Evolutionary conservation across 2,797 vertebrate species (phyloP).

Genomic region (Cyclopterus lumpus): DNA sequence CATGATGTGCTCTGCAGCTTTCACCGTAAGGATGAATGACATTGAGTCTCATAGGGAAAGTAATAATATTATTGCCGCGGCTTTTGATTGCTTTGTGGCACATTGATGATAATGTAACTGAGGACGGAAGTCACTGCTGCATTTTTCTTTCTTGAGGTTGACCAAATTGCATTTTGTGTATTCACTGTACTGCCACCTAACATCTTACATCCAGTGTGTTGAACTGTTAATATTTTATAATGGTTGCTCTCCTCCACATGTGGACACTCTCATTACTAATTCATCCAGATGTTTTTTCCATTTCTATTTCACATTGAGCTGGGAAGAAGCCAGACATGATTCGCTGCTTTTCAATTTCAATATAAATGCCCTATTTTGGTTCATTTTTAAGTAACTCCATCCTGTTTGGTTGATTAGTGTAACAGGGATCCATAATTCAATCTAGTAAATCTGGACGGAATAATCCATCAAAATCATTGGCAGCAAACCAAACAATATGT

Average conservation of each 20-base stretch:
- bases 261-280: slow-evolving; percentile 72
- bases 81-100: slow-evolving; percentile 71
- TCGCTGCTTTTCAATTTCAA: slow-evolving; percentile 40
- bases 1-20: slow-evolving; percentile 53
- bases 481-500: slow-evolving; percentile 45
- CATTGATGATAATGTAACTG: slow-evolving; percentile 53
- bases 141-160: slow-evolving; percentile 40
- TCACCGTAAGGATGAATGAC: slow-evolving; percentile 55
- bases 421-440: slow-evolving; percentile 40
- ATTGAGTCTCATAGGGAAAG: slow-evolving; percentile 65
- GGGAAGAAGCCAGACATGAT: slow-evolving; percentile 28
- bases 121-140: slow-evolving; percentile 51
- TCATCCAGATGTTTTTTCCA: slow-evolving; percentile 65
- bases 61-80: slow-evolving; percentile 69
- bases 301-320: slow-evolving; percentile 18
- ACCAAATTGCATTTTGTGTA: slow-evolving; percentile 44
- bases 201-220: slow-evolving; percentile 58
- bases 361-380: background rate
- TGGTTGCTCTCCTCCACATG: slow-evolving; percentile 61
- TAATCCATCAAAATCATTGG: slow-evolving; percentile 49
- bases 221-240: slow-evolving; percentile 76
- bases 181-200: slow-evolving; percentile 36
- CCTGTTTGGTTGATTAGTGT: slow-evolving; percentile 24
- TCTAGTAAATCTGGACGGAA: slow-evolving; percentile 23
- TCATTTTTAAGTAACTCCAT: slow-evolving; percentile 23